Base-by-base conservation (phyloP, 2,888 invertebrate genomes). In the Ceraclea dissimilis region DNA sequence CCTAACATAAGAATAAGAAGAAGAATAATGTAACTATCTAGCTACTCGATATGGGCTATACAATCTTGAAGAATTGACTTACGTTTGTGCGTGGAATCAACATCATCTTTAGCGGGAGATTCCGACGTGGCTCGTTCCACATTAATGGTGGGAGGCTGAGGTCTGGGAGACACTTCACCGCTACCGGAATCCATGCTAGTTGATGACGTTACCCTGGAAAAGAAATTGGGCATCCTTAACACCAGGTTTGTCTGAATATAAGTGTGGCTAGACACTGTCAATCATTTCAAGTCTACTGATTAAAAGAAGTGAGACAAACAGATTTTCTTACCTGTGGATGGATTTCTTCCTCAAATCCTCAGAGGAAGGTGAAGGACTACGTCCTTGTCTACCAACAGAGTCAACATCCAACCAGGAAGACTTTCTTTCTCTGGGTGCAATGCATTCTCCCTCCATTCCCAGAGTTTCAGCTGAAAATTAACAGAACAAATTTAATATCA, bases 361-460 rank as follows among this genome's bases (percentile, higher is more conserved):
- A 0, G 81, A 79, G 0, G 81, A 80, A 0, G 80, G 81, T 1
- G 81, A 80, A 0, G 80, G 76, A 47, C 76, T 76, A 10, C 75
- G 70, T n/a, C 60, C 62, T 2, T 34, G 34, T 74, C 60, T 47
- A 18, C 47, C 66, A 64, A 2, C 57, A 0, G 72, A 67, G 6
- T 77, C 77, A 1, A 76, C 74, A 31, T 78, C 78, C 0, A 78
- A 67, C 75, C 75, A 77, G 0, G 78, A 78, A 0, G 75, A 70
- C 61, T 77, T 78, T 49, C 74, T 68, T 56, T 78, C 77, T 21
- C 75, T 57, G 1, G 75, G 73, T 0, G 73, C 76, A 1, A 72
- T 69, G 54, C 73, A 71, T 60, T 78, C 76, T 64, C 86, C 84
- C 69, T 89, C 85, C 88, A 90, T 88, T 33, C 89, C 90, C 60